Evolutionary conservation across 2,888 invertebrate genomes (phyloP).

Genomic region (Tachina grossa): DNA sequence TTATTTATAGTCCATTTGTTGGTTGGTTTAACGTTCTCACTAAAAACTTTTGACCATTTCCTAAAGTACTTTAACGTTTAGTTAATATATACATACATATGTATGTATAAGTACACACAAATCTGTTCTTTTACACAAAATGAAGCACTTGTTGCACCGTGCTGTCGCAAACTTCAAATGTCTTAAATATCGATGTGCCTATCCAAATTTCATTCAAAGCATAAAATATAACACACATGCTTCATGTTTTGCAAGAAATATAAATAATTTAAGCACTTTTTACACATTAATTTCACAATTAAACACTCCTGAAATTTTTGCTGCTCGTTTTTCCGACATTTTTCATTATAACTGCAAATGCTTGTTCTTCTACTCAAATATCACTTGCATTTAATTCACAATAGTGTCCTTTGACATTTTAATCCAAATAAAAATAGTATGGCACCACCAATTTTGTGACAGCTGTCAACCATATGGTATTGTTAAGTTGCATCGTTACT

Average conservation of each 20-base stretch:
- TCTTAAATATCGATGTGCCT: not conserved
- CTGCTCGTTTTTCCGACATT: not conserved
- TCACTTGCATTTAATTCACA: slow-evolving; percentile 19
- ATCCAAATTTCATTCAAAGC: not conserved
- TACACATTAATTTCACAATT: not conserved
- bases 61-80: too few relatives aligned
- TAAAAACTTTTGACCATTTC: not conserved
- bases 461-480: slow-evolving; percentile 21
- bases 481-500: slow-evolving; percentile 22
- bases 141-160: not conserved
- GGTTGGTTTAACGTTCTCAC: too few relatives aligned
- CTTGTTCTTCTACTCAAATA: not conserved
- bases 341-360: slow-evolving; percentile 26
- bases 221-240: not conserved
- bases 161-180: not conserved
- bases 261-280: not conserved
- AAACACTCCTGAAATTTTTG: not conserved
- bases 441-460: slow-evolving; percentile 3
- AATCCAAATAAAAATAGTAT: not conserved
- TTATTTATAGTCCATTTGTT: too few relatives aligned
- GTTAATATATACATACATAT: too few relatives aligned
- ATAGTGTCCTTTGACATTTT: not conserved
- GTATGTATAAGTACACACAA: too few relatives aligned
- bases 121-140: not conserved
- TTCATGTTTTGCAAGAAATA: not conserved